Conservation (phyloP, 2,888 invertebrate genomes). For the Drosophila percnosoma region DNA sequence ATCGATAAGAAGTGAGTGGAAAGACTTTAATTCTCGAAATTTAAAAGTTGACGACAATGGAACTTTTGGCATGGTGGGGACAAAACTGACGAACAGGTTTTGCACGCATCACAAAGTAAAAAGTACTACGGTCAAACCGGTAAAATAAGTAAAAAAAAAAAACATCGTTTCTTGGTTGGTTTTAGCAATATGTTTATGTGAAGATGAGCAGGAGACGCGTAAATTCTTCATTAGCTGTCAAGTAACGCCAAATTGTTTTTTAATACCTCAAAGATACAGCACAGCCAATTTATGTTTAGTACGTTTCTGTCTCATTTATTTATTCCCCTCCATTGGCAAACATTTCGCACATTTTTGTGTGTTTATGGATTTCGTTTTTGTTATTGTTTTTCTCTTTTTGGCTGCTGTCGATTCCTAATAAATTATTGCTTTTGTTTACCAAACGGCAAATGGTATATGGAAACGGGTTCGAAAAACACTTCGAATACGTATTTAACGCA, state of each 20-base stretch:
- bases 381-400: background rate
- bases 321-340: constrained; percentile 12
- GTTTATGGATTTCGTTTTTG: background rate
- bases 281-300: background rate
- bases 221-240: background rate
- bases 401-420: constrained; percentile 26
- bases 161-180: constrained; percentile 2
- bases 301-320: background rate
- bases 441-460: constrained; percentile 12
- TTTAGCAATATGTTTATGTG: constrained; percentile 39
- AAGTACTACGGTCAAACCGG: constrained; percentile 45
- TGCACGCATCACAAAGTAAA: constrained; percentile 20
- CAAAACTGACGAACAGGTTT: constrained; percentile 44
- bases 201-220: constrained; percentile 15
- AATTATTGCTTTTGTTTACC: constrained; percentile 34
- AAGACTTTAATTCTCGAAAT: background rate
- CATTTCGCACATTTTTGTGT: constrained; percentile 5
- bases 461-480: constrained; percentile 30
- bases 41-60: constrained; percentile 8
- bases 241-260: background rate
- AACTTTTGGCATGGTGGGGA: constrained; percentile 26
- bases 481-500: constrained; percentile 13
- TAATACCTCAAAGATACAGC: constrained; percentile 11
- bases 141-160: constrained; percentile 25
- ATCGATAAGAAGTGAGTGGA: constrained; percentile 84